Percentiles rank a stretch among this genome's conserved stretches.
Conservation (phyloP, 1,140 invertebrate genomes). For the Anoplophora glabripennis region DNA sequence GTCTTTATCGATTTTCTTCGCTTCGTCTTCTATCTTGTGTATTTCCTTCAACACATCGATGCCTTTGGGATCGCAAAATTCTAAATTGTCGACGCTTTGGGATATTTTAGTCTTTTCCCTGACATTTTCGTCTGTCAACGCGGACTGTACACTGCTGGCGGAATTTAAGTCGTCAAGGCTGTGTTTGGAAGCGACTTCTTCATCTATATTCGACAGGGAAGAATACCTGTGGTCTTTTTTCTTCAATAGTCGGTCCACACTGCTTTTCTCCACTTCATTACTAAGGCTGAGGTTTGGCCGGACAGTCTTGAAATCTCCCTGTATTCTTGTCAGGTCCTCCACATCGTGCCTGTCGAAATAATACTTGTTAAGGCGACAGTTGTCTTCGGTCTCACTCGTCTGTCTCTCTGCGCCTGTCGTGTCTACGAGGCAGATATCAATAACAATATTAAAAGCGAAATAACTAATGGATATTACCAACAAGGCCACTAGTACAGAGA, state of each 20-base stretch:
- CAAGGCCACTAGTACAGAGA: conserved; percentile 16
- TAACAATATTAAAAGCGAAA: conserved; percentile 14
- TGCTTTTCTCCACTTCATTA: conserved; percentile 10
- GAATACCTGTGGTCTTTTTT: no score
- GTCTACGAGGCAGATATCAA: conserved; percentile 6
- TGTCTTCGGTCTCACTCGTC: background rate
- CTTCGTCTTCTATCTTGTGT: conserved; percentile 17
- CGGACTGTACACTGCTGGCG: background rate
- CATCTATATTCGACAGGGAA: background rate
- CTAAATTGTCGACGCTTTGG: conserved; percentile 15
- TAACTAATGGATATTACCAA: conserved; percentile 24
- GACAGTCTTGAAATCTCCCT: conserved; percentile 7
- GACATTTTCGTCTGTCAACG: background rate
- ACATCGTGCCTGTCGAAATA: conserved; percentile 22
- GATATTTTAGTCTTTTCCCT: background rate
- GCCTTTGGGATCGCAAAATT: conserved; percentile 11
- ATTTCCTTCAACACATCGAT: conserved; percentile 15
- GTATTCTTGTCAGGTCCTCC: conserved; percentile 23
- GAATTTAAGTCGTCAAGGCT: background rate
- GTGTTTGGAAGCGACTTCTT: background rate
- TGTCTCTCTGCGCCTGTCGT: background rate
- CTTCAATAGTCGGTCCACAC: background rate
- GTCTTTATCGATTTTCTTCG: conserved; percentile 18
- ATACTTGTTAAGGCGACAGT: conserved; percentile 4
- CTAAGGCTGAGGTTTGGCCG: conserved; percentile 9